phyloP scores from a whole-genome alignment of 2,888 invertebrate genomes.

The Eutolmus rufibarbis region DNA sequence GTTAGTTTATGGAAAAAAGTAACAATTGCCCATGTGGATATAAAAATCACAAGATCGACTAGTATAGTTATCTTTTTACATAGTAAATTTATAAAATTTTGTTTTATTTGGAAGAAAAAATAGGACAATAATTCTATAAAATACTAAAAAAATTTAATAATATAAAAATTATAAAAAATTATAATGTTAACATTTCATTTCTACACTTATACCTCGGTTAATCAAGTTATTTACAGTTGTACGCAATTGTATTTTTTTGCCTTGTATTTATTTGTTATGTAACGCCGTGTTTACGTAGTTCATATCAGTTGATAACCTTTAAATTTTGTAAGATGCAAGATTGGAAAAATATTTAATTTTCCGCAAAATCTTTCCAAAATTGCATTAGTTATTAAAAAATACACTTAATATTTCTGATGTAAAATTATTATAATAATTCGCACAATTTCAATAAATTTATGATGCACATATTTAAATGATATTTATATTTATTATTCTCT shows the following conservation, averaged over 20 bases:
- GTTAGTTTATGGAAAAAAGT: background rate
- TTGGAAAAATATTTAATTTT: background rate
- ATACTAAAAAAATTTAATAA: background rate
- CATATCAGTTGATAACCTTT: background rate
- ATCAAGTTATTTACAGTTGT: background rate
- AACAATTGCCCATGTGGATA: background rate
- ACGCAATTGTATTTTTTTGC: background rate
- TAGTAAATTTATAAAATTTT: background rate
- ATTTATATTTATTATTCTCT: no score
- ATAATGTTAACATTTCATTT: background rate
- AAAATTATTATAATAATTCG: no score
- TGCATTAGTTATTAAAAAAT: no score
- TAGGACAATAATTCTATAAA: background rate
- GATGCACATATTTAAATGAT: no score
- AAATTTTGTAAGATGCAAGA: background rate
- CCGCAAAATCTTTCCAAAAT: background rate
- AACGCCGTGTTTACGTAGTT: background rate
- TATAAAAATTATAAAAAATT: background rate
- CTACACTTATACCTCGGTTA: background rate
- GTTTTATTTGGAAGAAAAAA: background rate
- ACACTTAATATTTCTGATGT: no score
- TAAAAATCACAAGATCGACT: conserved; percentile 5
- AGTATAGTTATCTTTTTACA: background rate
- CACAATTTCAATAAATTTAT: no score
- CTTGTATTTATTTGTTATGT: background rate